phyloP scores from a whole-genome alignment of 2,888 invertebrate genomes.

The Cataglyphis rosenhaueri region DNA sequence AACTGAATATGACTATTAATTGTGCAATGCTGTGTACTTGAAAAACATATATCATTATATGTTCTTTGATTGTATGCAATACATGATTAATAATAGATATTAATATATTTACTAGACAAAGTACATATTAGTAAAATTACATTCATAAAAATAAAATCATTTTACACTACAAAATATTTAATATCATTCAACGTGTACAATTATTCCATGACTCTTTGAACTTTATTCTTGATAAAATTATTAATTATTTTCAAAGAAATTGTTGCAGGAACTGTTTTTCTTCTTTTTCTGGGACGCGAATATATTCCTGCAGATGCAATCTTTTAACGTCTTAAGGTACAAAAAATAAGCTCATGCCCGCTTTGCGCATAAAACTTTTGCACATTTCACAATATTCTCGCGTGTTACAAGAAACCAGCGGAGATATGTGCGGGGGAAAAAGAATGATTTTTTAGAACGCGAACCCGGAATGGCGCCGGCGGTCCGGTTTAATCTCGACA shows the following conservation, averaged over 20 bases:
- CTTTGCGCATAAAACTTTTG: conserved; percentile 41
- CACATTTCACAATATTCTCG: conserved; percentile 38
- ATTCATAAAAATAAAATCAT: not conserved
- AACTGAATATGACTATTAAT: conserved; percentile 21
- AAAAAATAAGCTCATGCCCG: not conserved
- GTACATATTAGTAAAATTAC: conserved; percentile 5
- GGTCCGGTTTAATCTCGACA: conserved; percentile 78
- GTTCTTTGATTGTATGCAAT: not conserved
- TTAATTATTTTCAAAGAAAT: not conserved
- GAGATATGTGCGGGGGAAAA: conserved; percentile 42
- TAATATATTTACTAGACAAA: not conserved
- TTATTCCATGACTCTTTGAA: not conserved
- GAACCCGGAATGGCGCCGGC: conserved; percentile 72
- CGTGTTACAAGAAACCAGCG: conserved; percentile 45
- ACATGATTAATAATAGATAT: not conserved
- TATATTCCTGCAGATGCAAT: not conserved
- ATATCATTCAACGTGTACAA: not conserved
- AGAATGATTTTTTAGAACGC: conserved; percentile 62
- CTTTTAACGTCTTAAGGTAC: not conserved
- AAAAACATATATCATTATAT: conserved; percentile 17
- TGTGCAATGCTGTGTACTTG: conserved; percentile 3
- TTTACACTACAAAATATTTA: not conserved
- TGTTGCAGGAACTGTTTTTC: not conserved
- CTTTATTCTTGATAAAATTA: not conserved
- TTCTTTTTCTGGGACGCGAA: not conserved